Percentiles rank a stretch among this genome's conserved stretches.
Evolutionary conservation across 2,888 invertebrate species (phyloP).

Genomic region (Phortica okadai): DNA sequence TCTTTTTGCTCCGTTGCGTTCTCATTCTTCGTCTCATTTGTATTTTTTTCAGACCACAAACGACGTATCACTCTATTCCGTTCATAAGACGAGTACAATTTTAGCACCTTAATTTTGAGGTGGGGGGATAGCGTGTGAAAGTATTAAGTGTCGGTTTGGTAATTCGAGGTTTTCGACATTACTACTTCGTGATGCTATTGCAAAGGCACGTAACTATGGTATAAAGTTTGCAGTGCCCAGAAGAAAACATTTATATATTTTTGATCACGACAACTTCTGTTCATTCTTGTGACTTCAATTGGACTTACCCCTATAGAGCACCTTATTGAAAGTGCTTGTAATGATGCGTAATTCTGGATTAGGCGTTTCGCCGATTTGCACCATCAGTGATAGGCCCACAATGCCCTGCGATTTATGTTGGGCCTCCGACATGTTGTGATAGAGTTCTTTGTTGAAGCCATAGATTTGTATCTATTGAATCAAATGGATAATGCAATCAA

Average conservation of each 20-base stretch:
- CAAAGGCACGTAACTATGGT: constrained; percentile 51
- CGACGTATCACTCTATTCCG: too few species aligned
- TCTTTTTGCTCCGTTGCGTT: too few species aligned
- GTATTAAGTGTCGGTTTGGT: constrained; percentile 71
- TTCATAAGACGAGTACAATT: not conserved
- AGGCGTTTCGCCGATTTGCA: constrained; percentile 92
- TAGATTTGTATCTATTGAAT: constrained; percentile 92
- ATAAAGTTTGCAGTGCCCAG: constrained; percentile 43
- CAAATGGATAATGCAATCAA: constrained; percentile 1
- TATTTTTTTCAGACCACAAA: too few species aligned
- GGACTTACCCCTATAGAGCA: constrained; percentile 86
- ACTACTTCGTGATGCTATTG: constrained; percentile 34
- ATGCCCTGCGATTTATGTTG: constrained; percentile 97
- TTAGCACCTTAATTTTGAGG: not conserved
- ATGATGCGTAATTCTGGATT: constrained; percentile 91
- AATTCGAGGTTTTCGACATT: constrained; percentile 63
- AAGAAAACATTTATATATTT: too few species aligned
- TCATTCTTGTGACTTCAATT: too few species aligned
- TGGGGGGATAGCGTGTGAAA: constrained; percentile 41
- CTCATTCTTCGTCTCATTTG: not conserved
- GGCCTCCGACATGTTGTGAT: constrained; percentile 97
- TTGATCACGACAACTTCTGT: too few species aligned
- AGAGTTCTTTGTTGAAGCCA: constrained; percentile 97
- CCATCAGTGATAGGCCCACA: constrained; percentile 95
- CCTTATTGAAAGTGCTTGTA: constrained; percentile 91